Base-by-base conservation (phyloP, 2,888 invertebrate species). In the Yponomeuta plumbellus region DNA sequence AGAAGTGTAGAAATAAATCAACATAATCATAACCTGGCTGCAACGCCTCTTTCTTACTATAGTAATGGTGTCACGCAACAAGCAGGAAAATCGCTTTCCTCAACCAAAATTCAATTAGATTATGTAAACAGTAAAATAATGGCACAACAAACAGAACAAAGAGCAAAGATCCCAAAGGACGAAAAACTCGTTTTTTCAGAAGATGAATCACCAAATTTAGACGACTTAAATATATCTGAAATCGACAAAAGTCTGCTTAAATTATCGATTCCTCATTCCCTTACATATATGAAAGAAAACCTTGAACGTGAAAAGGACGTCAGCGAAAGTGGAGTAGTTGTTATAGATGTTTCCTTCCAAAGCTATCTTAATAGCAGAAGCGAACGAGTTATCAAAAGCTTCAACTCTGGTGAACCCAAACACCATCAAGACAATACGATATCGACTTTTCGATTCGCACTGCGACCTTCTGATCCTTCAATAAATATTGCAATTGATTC, bases 281-380 rank as follows among this genome's bases (percentile, higher is more conserved):
- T 52, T 52, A 17, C 17, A 17, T 52, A 3, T 17, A 17, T 52
- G 0, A 13, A 17, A 13, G 13, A 17, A 6, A 52, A 13, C 13
- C 17, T 13, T 17, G 17, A 52, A 52, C 17, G 17, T 52, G 44
- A 52, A 13, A 17, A 52, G 3, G 17, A 17, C 17, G 13, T 11
- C 13, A 59, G 21, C 13, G 23, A 66, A 69, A 67, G 68, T 59
- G 63, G 64, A 61, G 66, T 52, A 66, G 61, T 66, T 34, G 58
- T 65, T 67, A 34, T 85, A 20, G 76, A 85, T 65, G 70, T 89
- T 63, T 80, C 76, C 65, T 81, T 88, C 68, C 80, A 82, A 67
- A 79, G 75, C 21, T 81, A 78, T 59, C 1, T 72, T 8, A 78
- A 80, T 67, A 73, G 80, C 11, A 73, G 77, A 64, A 80, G 82